A percentile compares a stretch with the other conserved stretches of the same genome.
These are phyloP conservation scores for Salvelinus alpinus DNA, from an alignment of 2,113 vertebrate species.

Conservation along the genomic window DNA sequence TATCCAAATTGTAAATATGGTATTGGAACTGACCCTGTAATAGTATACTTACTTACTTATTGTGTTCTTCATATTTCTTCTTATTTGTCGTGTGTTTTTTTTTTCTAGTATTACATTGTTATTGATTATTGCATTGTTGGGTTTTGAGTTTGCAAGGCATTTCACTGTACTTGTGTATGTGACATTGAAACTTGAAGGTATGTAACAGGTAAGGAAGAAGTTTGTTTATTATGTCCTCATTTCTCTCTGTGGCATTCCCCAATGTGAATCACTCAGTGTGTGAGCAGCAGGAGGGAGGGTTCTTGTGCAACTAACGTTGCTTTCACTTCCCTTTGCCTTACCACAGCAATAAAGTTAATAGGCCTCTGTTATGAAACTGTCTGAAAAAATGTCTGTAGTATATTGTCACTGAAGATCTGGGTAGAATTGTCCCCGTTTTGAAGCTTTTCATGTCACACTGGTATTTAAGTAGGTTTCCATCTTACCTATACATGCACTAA, in stretches of 20 bases:
- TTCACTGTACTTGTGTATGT: too few relatives aligned
- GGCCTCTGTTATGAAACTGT: constrained; percentile 18
- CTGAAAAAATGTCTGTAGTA: background rate
- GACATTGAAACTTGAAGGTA: constrained; percentile 28
- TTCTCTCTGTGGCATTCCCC: background rate
- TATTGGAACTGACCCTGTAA: too few relatives aligned
- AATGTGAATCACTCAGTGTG: constrained; percentile 22
- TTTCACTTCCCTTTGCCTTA: constrained; percentile 21
- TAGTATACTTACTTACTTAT: too few relatives aligned
- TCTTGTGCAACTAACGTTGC: constrained; percentile 1
- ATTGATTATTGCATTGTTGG: too few relatives aligned
- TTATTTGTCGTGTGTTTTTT: too few relatives aligned
- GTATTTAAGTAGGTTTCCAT: background rate
- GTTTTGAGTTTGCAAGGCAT: too few relatives aligned
- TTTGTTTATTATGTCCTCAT: background rate
- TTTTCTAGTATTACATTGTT: too few relatives aligned
- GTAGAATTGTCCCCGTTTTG: background rate
- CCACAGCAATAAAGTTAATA: constrained; percentile 29
- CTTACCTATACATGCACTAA: background rate
- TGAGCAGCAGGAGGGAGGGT: constrained; percentile 1
- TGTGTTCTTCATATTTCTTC: too few relatives aligned
- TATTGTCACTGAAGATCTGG: background rate
- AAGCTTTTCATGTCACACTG: background rate
- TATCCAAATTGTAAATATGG: too few relatives aligned
- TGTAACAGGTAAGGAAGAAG: constrained; percentile 67